Conservation (phyloP, 2,113 vertebrate genomes). For the Suricata suricatta region DNA sequence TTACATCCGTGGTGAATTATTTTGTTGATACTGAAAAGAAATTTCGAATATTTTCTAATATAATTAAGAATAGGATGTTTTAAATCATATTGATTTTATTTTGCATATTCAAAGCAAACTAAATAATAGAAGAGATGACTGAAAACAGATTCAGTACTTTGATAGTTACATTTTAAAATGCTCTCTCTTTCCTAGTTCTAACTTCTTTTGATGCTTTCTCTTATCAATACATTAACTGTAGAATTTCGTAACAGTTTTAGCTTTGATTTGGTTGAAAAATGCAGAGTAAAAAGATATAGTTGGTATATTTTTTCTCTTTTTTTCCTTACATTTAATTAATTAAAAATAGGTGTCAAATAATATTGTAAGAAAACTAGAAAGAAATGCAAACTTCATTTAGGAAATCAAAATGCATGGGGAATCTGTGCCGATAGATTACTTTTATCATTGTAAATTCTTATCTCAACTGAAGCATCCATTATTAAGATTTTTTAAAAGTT, state of each 20-base stretch:
- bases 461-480: neutral
- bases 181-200: neutral
- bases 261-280: neutral
- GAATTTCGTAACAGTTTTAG: neutral
- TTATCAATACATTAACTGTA: neutral
- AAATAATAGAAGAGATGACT: neutral
- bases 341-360: neutral
- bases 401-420: neutral
- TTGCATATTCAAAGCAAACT: conserved; percentile 1
- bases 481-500: conserved; percentile 15
- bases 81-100: conserved; percentile 28
- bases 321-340: neutral
- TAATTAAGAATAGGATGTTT: conserved; percentile 17
- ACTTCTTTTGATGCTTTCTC: neutral
- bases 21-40: neutral
- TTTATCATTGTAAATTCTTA: neutral
- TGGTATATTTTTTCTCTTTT: neutral
- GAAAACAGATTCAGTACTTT: neutral
- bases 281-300: neutral
- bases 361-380: neutral
- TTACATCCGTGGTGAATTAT: neutral
- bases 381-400: neutral
- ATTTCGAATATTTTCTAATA: neutral
- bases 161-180: neutral
- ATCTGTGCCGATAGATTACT: neutral